Percentiles rank a stretch among this genome's conserved stretches.
phyloP scores from a whole-genome alignment of 2,888 invertebrate genomes.

The Hypselothyrea guttata region DNA sequence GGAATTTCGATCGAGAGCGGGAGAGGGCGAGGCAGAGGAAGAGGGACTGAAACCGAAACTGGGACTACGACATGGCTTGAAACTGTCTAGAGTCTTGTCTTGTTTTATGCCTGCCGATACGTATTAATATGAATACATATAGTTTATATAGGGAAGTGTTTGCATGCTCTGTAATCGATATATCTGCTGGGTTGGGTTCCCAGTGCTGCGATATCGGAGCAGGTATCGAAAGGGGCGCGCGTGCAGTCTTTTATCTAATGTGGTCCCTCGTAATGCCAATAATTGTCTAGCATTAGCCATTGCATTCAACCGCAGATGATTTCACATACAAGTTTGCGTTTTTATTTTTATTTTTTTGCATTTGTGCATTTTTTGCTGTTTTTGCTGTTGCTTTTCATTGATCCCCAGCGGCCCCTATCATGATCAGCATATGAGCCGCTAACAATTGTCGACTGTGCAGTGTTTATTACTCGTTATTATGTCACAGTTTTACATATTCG shows the following conservation, averaged over 20 bases:
- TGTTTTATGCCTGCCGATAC: no score
- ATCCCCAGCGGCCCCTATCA: conserved; percentile 15
- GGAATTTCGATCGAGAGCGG: conserved; percentile 6
- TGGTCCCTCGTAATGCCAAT: conserved; percentile 47
- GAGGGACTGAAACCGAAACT: no score
- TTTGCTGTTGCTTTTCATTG: conserved; percentile 16
- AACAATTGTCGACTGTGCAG: conserved; percentile 15
- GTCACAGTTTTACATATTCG: conserved; percentile 64
- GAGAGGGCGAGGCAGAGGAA: no score
- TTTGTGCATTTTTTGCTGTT: background rate
- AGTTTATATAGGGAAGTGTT: conserved; percentile 56
- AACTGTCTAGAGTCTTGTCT: background rate
- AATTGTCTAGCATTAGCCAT: conserved; percentile 65
- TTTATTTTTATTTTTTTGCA: background rate
- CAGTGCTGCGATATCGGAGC: conserved; percentile 1
- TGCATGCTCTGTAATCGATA: conserved; percentile 61
- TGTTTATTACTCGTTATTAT: conserved; percentile 54
- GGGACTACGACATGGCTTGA: background rate
- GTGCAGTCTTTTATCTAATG: conserved; percentile 46
- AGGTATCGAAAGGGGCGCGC: background rate
- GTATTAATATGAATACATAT: background rate
- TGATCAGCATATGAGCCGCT: conserved; percentile 13
- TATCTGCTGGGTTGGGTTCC: conserved; percentile 34
- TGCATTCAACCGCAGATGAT: conserved; percentile 69
- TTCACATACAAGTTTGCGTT: conserved; percentile 26